Base-by-base conservation (phyloP, 1,140 invertebrate genomes). In the Atta cephalotes region DNA sequence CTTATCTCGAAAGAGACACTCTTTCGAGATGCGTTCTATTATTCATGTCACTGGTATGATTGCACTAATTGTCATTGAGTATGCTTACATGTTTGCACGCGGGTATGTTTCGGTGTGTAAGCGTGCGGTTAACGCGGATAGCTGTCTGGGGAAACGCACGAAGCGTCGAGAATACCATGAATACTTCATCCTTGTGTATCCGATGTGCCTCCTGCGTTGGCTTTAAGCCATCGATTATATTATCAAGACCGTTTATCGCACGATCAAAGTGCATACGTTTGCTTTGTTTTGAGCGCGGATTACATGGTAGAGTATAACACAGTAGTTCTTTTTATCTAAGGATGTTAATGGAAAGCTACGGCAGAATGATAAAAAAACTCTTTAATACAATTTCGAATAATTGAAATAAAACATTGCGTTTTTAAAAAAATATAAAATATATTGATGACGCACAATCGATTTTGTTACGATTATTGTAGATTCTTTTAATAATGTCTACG, bases 81-180 rank as follows among this genome's bases (percentile, higher is more conserved):
- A 66, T 76, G 53, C 31, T 60, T 76, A 35, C n/a, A 28, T 35
- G 14, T 53, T 68, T 53, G 14, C 28, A 53, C n/a, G 28, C 16
- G 62, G 21, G 16, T 56, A 49, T 51, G 49, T 45, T 31, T 58
- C 31, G 14, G 16, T 58, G 35, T 45, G 56, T 80, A 51, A 51
- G 31, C n/a, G 66, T 63, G 65, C 56, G 66, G 56, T 81, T 87
- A 87, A 87, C 14, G 68, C n/a, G 49, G 21, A 39, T 76, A 74
- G 28, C 53, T 85, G 70, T 10, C 71, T 85, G n/a, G 63, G 80
- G 49, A 68, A 85, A 70, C 86, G 63, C 63, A 76, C 12, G 68
- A 85, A 82, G 82, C 86, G 84, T 76, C 49, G 79, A 88, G 74
- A 25, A 86, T 80, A 86, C 66, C 84, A 86, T 86, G 66, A 79